These are phyloP conservation scores for Drosophila helvetica DNA, from an alignment of 2,888 invertebrate genomes.

Conservation along the genomic window DNA sequence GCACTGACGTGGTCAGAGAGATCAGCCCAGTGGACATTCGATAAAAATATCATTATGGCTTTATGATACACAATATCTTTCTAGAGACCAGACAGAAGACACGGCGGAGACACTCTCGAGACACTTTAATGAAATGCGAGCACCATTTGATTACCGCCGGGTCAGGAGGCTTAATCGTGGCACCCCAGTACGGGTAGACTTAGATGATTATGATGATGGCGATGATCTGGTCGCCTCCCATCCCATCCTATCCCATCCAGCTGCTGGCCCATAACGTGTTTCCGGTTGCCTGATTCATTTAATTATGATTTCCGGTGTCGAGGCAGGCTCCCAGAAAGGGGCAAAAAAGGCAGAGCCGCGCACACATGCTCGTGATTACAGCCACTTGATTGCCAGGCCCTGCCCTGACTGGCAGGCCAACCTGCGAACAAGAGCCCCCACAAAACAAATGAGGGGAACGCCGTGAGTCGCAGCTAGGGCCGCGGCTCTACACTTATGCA, in stretches of 20 bases:
- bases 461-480: too few species aligned
- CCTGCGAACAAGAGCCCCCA: background rate
- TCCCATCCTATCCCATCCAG: background rate
- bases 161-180: too few species aligned
- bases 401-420: conserved; percentile 28
- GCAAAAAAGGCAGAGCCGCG: conserved; percentile 3
- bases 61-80: too few species aligned
- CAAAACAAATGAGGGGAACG: background rate
- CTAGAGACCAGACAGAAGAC: too few species aligned
- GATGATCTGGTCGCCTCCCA: conserved; percentile 12
- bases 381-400: conserved; percentile 58
- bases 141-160: too few species aligned
- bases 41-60: too few species aligned
- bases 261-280: conserved; percentile 46
- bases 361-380: conserved; percentile 45
- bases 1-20: too few species aligned
- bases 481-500: too few species aligned
- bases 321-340: conserved; percentile 21
- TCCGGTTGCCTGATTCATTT: conserved; percentile 70
- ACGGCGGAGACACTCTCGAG: too few species aligned
- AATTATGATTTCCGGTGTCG: conserved; percentile 68
- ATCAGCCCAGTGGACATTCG: too few species aligned
- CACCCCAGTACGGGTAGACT: background rate
- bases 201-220: conserved; percentile 14
- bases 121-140: too few species aligned